Evolutionary conservation across 2,797 vertebrate species (phyloP), one percentile per base, ranked within the genome.

Genomic region (Meda fulgida): DNA sequence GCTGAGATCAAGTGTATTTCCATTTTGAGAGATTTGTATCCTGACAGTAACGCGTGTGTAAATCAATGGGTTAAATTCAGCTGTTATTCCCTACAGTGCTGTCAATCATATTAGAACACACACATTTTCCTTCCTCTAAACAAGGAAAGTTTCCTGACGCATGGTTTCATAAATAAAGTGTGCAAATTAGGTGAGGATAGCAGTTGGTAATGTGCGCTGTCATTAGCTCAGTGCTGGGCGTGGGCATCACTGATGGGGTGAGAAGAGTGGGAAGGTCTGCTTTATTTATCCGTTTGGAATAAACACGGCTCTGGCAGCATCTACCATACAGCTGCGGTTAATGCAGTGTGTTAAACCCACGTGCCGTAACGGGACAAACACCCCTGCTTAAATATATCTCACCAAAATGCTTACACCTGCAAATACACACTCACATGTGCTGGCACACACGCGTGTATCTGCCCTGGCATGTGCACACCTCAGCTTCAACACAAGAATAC

Each of bases 151-250:
- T 46, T 66, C 40, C 80, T 81, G 86, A 84, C 55, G 55, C 72
- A 60, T 79, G 31, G 86, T 70, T 84, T 85, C 67, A 67, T 84
- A 78, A 87, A 67, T 76, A 81, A 76, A 81, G 51, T 63, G 43
- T 23, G 21, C 34, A 85, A 85, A 76, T 77, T 63, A 85, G 67
- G n/a, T 66, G 53, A 78, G 72, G 38, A 31, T n/a, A 26, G 55
- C 34, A n/a, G 14, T 63, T 65, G 23, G 58, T 69, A 21, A 66
- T 40, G 79, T 40, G 18, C 36, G 53, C 53, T 70, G 65, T 40
- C 71, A 18, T 84, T 81, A 58, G 72, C 65, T 78, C 10, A 43
- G 76, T 46, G 13, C 55, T 51, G 38, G 26, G 40, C 26, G 29
- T 82, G 80, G 80, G 70, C 51, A 40, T 43, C 4, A 7, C 63